These are phyloP conservation scores for Microplitis deprimator DNA, from an alignment of 2,888 invertebrate species.

Conservation along the genomic window DNA sequence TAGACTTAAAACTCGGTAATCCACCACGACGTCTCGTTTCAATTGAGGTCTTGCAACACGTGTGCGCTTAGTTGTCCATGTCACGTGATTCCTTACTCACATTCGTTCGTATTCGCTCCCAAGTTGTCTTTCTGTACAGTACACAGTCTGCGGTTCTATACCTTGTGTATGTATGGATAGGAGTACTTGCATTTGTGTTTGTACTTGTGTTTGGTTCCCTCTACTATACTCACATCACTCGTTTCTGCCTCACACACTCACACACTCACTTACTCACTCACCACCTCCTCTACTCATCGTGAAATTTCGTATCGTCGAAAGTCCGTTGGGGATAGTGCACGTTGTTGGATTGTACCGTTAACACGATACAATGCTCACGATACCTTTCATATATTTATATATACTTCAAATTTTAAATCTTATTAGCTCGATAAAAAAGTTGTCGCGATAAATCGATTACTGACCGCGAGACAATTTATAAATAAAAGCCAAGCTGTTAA, in stretches of 20 bases:
- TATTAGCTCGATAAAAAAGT: too few species aligned
- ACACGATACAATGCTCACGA: not conserved
- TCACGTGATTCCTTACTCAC: slow-evolving; percentile 56
- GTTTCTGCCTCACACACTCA: not conserved
- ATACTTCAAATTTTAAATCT: too few species aligned
- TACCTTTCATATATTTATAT: not conserved
- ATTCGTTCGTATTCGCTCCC: slow-evolving; percentile 24
- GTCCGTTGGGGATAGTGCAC: not conserved
- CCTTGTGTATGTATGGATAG: not conserved
- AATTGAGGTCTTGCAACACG: slow-evolving; percentile 26
- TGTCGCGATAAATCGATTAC: too few species aligned
- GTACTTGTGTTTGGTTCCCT: not conserved
- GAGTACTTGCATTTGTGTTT: not conserved
- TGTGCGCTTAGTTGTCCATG: slow-evolving; percentile 25
- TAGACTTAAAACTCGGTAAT: not conserved
- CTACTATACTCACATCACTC: not conserved
- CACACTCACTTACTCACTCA: not conserved
- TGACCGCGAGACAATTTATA: too few species aligned
- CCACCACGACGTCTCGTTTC: slow-evolving; percentile 13
- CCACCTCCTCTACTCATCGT: not conserved
- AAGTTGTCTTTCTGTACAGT: not conserved
- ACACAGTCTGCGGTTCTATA: too few species aligned
- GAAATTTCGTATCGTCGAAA: slow-evolving; percentile 1
- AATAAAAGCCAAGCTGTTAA: too few species aligned
- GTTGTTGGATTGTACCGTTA: not conserved